Evolutionary conservation across 2,797 vertebrate genomes (phyloP), one percentile per base, ranked within the genome.

Genomic region (Anolis apletophallus): DNA sequence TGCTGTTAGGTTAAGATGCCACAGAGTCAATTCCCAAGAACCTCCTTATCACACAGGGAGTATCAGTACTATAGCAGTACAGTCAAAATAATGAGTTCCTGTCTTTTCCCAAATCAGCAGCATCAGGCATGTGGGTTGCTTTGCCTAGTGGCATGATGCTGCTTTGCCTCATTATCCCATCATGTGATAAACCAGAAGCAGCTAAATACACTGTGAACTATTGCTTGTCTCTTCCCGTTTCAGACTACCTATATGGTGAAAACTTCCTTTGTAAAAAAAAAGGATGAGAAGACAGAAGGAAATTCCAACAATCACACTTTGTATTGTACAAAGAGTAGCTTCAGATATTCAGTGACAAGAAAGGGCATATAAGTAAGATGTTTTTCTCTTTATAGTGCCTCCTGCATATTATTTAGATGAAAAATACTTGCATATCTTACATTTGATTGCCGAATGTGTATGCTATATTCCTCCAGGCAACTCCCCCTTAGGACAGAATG

Each of bases 121-220:
- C 23, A 64, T 64, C 23, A 64, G 59, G 11, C 59, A 64, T 9
- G 26, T 64, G 59, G 8, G 21, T 26, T 34, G 14, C 17, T 71
- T 36, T 71, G 7, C n/a, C 69, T 71, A 71, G 36, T 17, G 23
- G 32, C 17, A 71, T 40, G 5, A 34, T 2, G 17, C 16, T 71
- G 7, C 1, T 13, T 40, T 40, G 40, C 21, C 34, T 19, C 13
- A 87, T 87, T 19, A 86, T 80, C 10, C 88, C 91, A 74, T 46
- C 85, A 87, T 87, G 59, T 7, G 85, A 88, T 81, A 88, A 59
- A 71, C 74, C 23, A 83, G 0, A 3, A 85, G 32, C 21, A 89
- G 52, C 79, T 40, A 21, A 26, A 61, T 5, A 80, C 26, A 80
- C 2, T 10, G 32, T 23, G 55, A 79, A 12, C 59, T 75, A 29